Evolutionary conservation across 2,888 invertebrate species (phyloP).

Genomic region (Euzophera pinguis): DNA sequence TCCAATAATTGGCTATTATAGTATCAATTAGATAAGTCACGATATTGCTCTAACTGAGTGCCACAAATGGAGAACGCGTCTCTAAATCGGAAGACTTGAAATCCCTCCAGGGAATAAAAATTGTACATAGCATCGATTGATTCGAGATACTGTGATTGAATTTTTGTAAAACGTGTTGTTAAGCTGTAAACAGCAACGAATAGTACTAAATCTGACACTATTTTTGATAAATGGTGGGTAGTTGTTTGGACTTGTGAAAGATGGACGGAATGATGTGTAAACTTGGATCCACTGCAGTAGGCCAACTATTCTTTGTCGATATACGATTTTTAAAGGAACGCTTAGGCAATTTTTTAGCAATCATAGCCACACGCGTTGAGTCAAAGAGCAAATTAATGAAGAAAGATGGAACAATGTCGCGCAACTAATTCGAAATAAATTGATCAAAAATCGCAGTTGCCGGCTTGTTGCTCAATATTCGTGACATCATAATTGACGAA

Average conservation of each 20-base stretch:
- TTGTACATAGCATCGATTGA: conserved; percentile 50
- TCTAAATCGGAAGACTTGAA: conserved; percentile 42
- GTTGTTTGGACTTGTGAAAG: neutral
- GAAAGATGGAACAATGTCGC: too few species aligned
- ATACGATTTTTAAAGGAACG: too few species aligned
- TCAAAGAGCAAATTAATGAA: too few species aligned
- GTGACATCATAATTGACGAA: too few species aligned
- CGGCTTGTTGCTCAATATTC: too few species aligned
- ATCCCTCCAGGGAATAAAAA: conserved; percentile 56
- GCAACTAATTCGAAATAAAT: too few species aligned
- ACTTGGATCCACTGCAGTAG: too few species aligned
- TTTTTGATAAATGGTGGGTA: conserved; percentile 7
- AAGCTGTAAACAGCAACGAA: conserved; percentile 72
- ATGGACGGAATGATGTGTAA: too few species aligned
- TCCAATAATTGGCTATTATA: conserved; percentile 19
- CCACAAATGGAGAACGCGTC: conserved; percentile 33
- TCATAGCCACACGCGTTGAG: too few species aligned
- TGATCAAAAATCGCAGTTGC: too few species aligned
- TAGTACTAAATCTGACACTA: conserved; percentile 17
- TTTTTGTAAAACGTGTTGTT: conserved; percentile 50
- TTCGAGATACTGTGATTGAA: conserved; percentile 55
- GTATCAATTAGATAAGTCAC: conserved; percentile 33
- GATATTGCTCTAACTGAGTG: conserved; percentile 47
- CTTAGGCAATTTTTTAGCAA: too few species aligned
- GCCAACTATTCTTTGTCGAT: too few species aligned